Conservation (phyloP, 2,888 invertebrate genomes). For the Chalcis sispes region DNA sequence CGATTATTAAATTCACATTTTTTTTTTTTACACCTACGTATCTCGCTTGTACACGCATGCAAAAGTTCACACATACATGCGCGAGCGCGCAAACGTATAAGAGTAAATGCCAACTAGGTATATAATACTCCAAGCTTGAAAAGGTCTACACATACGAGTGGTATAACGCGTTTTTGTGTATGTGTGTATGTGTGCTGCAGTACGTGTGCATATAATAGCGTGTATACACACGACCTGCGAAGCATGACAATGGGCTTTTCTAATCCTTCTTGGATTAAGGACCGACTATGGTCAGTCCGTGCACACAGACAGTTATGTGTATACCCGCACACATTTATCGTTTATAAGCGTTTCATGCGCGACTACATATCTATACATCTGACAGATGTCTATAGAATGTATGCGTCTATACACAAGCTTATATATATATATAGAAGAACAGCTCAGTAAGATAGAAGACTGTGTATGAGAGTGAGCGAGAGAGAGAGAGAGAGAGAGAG, state of each 20-base stretch:
- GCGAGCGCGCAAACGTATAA: too few species aligned
- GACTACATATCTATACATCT: too few species aligned
- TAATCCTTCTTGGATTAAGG: conserved; percentile 74
- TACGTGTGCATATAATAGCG: conserved; percentile 42
- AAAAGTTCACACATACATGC: too few species aligned
- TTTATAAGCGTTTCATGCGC: background rate
- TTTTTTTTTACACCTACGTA: conserved; percentile 19
- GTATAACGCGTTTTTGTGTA: background rate
- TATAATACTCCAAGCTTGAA: background rate
- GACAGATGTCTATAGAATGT: background rate
- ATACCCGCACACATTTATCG: background rate
- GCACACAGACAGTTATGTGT: conserved; percentile 18
- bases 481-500: background rate
- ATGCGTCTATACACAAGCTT: background rate
- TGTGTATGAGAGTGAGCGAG: background rate
- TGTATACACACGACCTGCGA: conserved; percentile 63
- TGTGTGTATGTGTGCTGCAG: background rate
- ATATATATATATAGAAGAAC: background rate
- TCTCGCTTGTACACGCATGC: background rate
- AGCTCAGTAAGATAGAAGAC: background rate
- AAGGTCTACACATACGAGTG: background rate
- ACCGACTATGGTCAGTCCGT: conserved; percentile 63
- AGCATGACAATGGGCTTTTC: conserved; percentile 74
- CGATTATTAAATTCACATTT: conserved; percentile 31
- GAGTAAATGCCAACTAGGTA: too few species aligned